Evolutionary conservation across 2,113 vertebrate genomes (phyloP).

Genomic region (Leucopternis melanops): DNA sequence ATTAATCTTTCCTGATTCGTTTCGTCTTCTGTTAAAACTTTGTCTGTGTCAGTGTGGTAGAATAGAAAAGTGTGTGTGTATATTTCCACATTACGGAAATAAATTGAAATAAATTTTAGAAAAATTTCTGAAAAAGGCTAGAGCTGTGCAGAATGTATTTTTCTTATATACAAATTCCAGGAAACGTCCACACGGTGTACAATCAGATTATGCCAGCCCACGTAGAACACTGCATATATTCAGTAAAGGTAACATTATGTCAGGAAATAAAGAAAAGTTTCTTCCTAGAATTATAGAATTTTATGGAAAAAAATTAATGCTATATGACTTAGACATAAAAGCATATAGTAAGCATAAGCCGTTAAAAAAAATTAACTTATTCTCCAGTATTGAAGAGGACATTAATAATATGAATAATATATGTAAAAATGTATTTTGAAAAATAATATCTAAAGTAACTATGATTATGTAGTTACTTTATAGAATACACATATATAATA

Average conservation of each 20-base stretch:
- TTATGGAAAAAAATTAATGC: not conserved
- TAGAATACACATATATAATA: too few species aligned
- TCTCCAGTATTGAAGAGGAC: not conserved
- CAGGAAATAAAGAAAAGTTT: not conserved
- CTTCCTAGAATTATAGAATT: not conserved
- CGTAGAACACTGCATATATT: not conserved
- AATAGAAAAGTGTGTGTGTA: not conserved
- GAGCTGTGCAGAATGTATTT: not conserved
- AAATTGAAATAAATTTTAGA: not conserved
- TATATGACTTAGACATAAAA: not conserved
- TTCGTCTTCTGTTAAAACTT: not conserved
- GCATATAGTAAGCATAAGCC: rapidly evolving
- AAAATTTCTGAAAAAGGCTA: not conserved
- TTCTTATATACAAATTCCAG: not conserved
- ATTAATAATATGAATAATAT: not conserved
- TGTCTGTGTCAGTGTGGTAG: not conserved
- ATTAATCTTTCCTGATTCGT: not conserved
- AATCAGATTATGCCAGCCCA: not conserved
- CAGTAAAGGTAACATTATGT: not conserved
- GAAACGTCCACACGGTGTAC: rapidly evolving
- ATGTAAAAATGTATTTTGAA: not conserved
- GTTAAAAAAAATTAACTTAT: not conserved
- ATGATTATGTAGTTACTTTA: not conserved
- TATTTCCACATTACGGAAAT: not conserved
- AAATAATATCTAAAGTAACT: not conserved